A percentile compares a stretch with the other conserved stretches of the same genome.
Conservation (phyloP, 2,888 invertebrate species). For the Scotopteryx bipunctaria region DNA sequence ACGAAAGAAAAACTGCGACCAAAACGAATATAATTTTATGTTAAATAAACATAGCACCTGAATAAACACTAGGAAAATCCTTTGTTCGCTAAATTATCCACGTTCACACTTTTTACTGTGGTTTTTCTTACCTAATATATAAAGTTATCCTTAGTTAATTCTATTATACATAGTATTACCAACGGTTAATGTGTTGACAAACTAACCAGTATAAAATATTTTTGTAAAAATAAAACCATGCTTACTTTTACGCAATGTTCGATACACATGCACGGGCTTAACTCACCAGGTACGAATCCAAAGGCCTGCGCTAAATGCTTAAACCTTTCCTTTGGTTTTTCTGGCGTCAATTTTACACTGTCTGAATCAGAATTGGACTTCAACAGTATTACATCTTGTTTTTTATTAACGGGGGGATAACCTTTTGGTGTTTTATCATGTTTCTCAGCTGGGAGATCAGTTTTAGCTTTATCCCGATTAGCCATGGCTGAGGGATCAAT, state of each 20-base stretch:
- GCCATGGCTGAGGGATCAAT: neutral
- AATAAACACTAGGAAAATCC: no score
- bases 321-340: conserved; percentile 44
- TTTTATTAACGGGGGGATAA: neutral
- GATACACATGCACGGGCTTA: conserved; percentile 25
- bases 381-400: conserved; percentile 47
- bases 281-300: conserved; percentile 75
- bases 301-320: conserved; percentile 63
- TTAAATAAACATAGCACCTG: no score
- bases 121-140: no score
- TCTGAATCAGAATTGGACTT: conserved; percentile 58
- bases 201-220: no score
- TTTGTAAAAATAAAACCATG: conserved; percentile 8
- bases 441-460: neutral
- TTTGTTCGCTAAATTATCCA: no score
- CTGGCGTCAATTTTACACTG: conserved; percentile 24
- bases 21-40: no score
- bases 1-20: no score
- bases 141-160: no score
- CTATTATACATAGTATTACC: no score
- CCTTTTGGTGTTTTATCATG: neutral
- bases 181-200: no score
- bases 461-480: neutral
- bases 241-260: conserved; percentile 10
- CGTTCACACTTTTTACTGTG: no score